Evolutionary conservation across 2,888 invertebrate species (phyloP), one percentile per base, ranked within the genome.

Genomic region (Ariolimax columbianus): DNA sequence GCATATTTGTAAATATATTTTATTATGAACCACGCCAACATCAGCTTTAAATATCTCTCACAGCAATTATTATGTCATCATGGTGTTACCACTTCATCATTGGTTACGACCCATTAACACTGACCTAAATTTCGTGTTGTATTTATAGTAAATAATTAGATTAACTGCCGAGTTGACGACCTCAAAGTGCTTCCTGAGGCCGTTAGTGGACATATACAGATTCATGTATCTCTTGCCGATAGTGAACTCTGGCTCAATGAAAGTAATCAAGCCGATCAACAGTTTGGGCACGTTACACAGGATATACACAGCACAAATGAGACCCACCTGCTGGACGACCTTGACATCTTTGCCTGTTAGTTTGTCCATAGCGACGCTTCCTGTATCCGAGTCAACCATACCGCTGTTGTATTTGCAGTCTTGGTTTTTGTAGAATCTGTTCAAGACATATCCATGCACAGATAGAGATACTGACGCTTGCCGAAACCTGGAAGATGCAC

Each of bases 41-140:
- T n/a, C n/a, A n/a, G n/a, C n/a, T n/a, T n/a, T n/a, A n/a, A n/a
- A n/a, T n/a, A n/a, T n/a, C n/a, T n/a, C n/a, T n/a, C n/a, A n/a
- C n/a, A n/a, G n/a, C n/a, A n/a, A n/a, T n/a, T n/a, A n/a, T n/a
- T n/a, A n/a, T n/a, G n/a, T n/a, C n/a, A n/a, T n/a, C n/a, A n/a
- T n/a, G n/a, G n/a, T n/a, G n/a, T n/a, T n/a, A n/a, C n/a, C n/a
- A n/a, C n/a, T n/a, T n/a, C n/a, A n/a, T n/a, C n/a, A n/a, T n/a
- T n/a, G n/a, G n/a, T n/a, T n/a, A n/a, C n/a, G n/a, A n/a, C n/a
- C n/a, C n/a, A n/a, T n/a, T n/a, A n/a, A n/a, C n/a, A n/a, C n/a
- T n/a, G 73, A n/a, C 2, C 73, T 23, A n/a, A 80, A 80, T 47
- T 80, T 80, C 2, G 68, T 68, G 68, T 80, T 80, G 43, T 80